Percentiles rank a stretch among this genome's conserved stretches.
Evolutionary conservation across 2,113 vertebrate genomes (phyloP).

Genomic region (Chloropsis hardwickii): DNA sequence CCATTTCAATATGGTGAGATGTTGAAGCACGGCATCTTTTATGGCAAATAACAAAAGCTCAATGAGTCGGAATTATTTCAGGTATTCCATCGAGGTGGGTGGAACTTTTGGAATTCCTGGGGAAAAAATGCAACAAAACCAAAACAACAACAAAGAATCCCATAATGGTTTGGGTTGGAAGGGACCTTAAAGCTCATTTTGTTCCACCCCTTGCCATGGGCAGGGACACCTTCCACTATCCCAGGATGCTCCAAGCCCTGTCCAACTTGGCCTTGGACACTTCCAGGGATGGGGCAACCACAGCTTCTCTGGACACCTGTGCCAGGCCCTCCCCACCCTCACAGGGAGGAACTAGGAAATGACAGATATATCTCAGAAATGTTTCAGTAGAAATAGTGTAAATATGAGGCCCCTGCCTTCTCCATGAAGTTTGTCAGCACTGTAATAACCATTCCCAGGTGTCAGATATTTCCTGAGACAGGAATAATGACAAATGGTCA

Average conservation of each 20-base stretch:
- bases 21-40: not conserved
- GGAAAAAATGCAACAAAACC: not conserved
- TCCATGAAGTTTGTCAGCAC: not conserved
- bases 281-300: not conserved
- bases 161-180: not conserved
- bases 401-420: not conserved
- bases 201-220: not conserved
- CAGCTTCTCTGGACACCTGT: not conserved
- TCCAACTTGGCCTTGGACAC: not conserved
- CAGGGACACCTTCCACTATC: not conserved
- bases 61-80: not conserved
- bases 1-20: too few species aligned
- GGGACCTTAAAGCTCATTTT: not conserved
- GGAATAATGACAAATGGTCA: not conserved
- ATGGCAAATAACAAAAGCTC: not conserved
- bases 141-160: not conserved
- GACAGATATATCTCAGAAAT: not conserved
- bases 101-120: not conserved
- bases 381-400: not conserved
- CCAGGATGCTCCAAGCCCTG: fast-evolving
- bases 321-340: not conserved
- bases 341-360: not conserved
- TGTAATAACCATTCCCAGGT: not conserved
- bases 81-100: not conserved
- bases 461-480: not conserved